Conservation (phyloP, 2,888 invertebrate species). For the Alsophila aescularia region DNA sequence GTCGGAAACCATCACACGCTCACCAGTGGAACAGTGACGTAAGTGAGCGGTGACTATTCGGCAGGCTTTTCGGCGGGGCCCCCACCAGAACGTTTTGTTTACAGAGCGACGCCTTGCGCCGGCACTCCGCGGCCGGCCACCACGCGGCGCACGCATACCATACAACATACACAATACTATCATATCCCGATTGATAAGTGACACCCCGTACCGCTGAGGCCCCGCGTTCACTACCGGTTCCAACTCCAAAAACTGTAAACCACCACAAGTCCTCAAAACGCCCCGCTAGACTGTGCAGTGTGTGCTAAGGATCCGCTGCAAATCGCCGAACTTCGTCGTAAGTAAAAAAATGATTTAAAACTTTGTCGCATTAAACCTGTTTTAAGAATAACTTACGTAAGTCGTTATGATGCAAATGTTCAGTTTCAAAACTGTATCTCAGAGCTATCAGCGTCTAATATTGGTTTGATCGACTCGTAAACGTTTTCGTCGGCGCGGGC, state of each 20-base stretch:
- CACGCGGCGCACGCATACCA: slow-evolving; percentile 70
- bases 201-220: slow-evolving; percentile 54
- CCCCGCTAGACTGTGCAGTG: slow-evolving; percentile 51
- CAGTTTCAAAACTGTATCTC: slow-evolving; percentile 45
- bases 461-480: slow-evolving; percentile 37
- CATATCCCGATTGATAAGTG: slow-evolving; percentile 57
- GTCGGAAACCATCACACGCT: slow-evolving; percentile 48
- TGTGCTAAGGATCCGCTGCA: slow-evolving; percentile 54
- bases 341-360: slow-evolving; percentile 53
- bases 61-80: slow-evolving; percentile 81
- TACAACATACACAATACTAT: slow-evolving; percentile 39
- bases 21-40: slow-evolving; percentile 64
- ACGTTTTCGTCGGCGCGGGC: slow-evolving; percentile 51
- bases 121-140: slow-evolving; percentile 76
- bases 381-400: slow-evolving; percentile 42
- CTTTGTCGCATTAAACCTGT: slow-evolving; percentile 48
- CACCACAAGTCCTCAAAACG: slow-evolving; percentile 39
- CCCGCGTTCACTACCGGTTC: slow-evolving; percentile 48
- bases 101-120: slow-evolving; percentile 74
- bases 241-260: slow-evolving; percentile 48
- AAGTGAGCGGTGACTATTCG: slow-evolving; percentile 74
- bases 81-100: slow-evolving; percentile 81
- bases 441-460: slow-evolving; percentile 32
- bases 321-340: slow-evolving; percentile 62
- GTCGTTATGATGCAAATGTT: slow-evolving; percentile 51